Evolutionary conservation across 2,888 invertebrate species (phyloP).

Genomic region (Eristalinus aeneus): DNA sequence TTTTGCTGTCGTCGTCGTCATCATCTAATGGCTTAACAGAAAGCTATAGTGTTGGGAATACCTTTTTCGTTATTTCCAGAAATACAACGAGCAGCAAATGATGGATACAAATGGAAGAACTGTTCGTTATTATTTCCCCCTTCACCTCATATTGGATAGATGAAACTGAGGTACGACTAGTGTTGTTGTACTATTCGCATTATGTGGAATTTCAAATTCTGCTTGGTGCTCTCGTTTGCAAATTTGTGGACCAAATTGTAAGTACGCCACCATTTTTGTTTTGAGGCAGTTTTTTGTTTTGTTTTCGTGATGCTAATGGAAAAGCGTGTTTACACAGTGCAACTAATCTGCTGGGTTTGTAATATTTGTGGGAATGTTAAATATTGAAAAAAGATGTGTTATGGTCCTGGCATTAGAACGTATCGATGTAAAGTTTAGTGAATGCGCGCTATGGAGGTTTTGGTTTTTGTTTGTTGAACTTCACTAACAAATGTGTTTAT

Average conservation of each 20-base stretch:
- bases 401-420: too few relatives aligned
- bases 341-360: background rate
- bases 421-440: too few relatives aligned
- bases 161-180: background rate
- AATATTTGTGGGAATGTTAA: too few relatives aligned
- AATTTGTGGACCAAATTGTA: background rate
- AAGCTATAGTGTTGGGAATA: background rate
- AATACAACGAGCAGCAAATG: background rate
- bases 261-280: background rate
- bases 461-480: too few relatives aligned
- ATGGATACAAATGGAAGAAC: slow-evolving; percentile 2
- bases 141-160: background rate
- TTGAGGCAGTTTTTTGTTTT: background rate
- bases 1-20: background rate
- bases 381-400: too few relatives aligned
- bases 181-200: background rate
- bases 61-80: background rate
- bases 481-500: too few relatives aligned
- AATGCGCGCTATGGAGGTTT: too few relatives aligned
- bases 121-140: slow-evolving; percentile 36
- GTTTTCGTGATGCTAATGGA: background rate
- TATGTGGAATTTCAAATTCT: background rate
- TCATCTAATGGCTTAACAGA: background rate
- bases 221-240: background rate
- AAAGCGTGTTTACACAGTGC: background rate